phyloP scores from a whole-genome alignment of 2,113 vertebrate genomes.

The Pelecanus crispus region DNA sequence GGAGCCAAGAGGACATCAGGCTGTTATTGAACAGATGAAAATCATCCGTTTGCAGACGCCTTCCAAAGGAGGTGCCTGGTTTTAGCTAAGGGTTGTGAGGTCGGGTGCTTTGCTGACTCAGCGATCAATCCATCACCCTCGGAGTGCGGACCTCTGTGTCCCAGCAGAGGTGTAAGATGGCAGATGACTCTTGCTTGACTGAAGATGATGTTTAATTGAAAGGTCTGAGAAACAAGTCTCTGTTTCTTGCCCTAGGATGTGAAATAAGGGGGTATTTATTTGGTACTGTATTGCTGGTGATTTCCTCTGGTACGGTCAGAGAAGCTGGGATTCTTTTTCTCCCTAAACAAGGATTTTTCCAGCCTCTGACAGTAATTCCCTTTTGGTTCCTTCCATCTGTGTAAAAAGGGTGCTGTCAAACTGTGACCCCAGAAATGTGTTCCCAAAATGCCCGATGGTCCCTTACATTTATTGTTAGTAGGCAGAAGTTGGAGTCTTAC shows the following conservation, averaged over 20 bases:
- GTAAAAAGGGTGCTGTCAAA: not conserved
- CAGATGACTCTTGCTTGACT: not conserved
- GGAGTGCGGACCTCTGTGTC: rapidly evolving
- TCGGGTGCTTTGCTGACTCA: not conserved
- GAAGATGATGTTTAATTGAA: not conserved
- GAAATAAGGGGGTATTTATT: not conserved
- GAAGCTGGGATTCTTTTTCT: not conserved
- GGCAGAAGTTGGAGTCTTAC: not conserved
- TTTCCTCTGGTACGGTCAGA: not conserved
- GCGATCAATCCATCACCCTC: not conserved
- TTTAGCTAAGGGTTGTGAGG: not conserved
- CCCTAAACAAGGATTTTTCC: not conserved
- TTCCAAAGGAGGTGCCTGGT: not conserved
- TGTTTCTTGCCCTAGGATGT: not conserved
- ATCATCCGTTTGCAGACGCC: not conserved
- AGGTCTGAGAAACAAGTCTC: not conserved
- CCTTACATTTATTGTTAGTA: not conserved
- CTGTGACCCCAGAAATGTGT: not conserved
- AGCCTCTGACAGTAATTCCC: not conserved
- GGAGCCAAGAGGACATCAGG: not conserved
- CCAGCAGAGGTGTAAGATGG: not conserved
- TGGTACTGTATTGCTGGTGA: not conserved
- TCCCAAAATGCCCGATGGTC: rapidly evolving
- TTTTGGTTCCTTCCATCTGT: not conserved
- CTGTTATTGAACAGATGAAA: not conserved